Percentiles rank a stretch among this genome's conserved stretches.
Conservation (phyloP, 2,888 invertebrate species). For the Lordiphosa fenestrarum region DNA sequence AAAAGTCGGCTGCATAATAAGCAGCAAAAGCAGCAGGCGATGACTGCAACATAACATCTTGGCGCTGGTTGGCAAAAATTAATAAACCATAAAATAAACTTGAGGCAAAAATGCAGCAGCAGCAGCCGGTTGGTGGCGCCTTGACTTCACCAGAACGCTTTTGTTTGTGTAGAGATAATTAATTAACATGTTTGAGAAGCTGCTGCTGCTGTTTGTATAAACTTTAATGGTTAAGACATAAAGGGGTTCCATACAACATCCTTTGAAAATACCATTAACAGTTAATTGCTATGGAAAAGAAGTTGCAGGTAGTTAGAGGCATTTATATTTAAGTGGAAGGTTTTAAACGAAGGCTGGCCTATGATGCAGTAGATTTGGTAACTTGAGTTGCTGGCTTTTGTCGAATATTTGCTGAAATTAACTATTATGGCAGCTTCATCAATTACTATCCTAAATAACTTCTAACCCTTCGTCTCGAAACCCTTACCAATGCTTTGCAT, state of each 20-base stretch:
- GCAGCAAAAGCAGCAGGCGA: not conserved
- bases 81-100: slow-evolving; percentile 9
- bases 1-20: slow-evolving; percentile 11
- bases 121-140: not conserved
- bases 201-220: not conserved
- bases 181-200: slow-evolving; percentile 6
- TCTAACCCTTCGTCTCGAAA: not conserved
- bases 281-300: too few relatives aligned
- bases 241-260: too few relatives aligned
- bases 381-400: too few relatives aligned
- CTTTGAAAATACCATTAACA: too few relatives aligned
- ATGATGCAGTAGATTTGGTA: too few relatives aligned
- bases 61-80: slow-evolving; percentile 1
- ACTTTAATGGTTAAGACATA: not conserved
- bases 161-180: slow-evolving; percentile 10
- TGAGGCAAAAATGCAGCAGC: slow-evolving; percentile 7
- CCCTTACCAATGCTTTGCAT: slow-evolving; percentile 3
- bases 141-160: slow-evolving; percentile 6
- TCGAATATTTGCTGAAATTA: too few relatives aligned
- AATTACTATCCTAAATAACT: too few relatives aligned
- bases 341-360: too few relatives aligned
- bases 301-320: too few relatives aligned
- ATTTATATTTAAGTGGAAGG: not conserved
- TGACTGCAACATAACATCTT: slow-evolving; percentile 2
- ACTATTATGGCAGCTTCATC: too few relatives aligned